These are phyloP conservation scores for Alosa sapidissima DNA, from an alignment of 2,797 vertebrate genomes.

Conservation along the genomic window DNA sequence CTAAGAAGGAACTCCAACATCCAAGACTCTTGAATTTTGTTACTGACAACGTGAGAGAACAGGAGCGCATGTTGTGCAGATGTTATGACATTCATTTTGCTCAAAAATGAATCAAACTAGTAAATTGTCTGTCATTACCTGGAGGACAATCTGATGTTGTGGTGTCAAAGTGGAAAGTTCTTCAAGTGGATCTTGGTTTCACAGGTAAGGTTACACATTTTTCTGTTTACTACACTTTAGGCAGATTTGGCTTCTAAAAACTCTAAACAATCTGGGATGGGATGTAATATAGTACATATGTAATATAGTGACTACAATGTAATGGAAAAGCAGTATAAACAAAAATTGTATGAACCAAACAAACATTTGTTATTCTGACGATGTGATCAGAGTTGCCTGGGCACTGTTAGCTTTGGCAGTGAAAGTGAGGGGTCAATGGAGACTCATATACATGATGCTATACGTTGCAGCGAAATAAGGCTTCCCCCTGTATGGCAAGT, in stretches of 20 bases:
- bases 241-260: neutral
- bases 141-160: conserved; percentile 12
- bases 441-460: neutral
- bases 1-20: neutral
- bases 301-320: neutral
- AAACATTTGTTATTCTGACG: neutral
- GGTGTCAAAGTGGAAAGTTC: neutral
- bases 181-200: neutral
- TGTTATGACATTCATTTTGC: neutral
- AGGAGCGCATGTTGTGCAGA: neutral
- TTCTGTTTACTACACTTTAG: neutral
- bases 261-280: neutral
- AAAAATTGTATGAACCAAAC: neutral
- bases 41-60: neutral
- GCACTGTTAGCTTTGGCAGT: neutral
- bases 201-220: neutral
- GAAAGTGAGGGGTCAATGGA: neutral
- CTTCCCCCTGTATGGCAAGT: neutral
- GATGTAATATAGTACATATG: neutral
- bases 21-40: neutral
- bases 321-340: neutral
- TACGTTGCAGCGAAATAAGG: neutral
- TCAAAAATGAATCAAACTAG: conserved; percentile 10
- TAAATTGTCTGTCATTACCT: neutral
- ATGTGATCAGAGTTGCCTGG: neutral